phyloP scores from a whole-genome alignment of 1,140 invertebrate species.

The Drosophila novamexicana region DNA sequence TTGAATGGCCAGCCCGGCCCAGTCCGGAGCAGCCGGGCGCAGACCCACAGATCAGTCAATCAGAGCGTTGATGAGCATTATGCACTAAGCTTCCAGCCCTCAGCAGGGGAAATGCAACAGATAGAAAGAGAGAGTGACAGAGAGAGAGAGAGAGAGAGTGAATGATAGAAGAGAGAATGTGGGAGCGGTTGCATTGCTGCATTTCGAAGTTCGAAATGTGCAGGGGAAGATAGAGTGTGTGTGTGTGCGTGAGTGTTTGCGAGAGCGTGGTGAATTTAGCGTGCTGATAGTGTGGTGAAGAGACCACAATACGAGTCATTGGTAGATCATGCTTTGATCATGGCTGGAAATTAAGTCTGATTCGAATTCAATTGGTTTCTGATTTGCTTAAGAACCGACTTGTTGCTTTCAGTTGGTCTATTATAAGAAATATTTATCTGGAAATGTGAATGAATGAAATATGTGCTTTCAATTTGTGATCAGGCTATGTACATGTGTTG shows the following conservation, averaged over 20 bases:
- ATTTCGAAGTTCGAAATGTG: constrained; percentile 69
- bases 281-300: constrained; percentile 44
- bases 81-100: background rate
- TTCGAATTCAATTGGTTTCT: constrained; percentile 32
- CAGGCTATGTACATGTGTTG: too few relatives aligned
- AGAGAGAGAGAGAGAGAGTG: background rate
- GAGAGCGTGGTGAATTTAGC: constrained; percentile 27
- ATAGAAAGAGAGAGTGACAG: background rate
- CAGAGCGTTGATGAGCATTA: constrained; percentile 29
- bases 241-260: background rate
- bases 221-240: constrained; percentile 23
- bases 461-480: too few relatives aligned
- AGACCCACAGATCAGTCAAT: constrained; percentile 34
- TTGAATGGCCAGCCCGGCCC: background rate
- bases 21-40: background rate
- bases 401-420: constrained; percentile 1
- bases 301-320: constrained; percentile 22
- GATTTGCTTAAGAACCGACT: constrained; percentile 12
- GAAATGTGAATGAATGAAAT: too few relatives aligned
- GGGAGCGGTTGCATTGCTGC: constrained; percentile 1
- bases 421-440: background rate
- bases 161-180: background rate
- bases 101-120: constrained; percentile 22
- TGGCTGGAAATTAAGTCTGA: background rate
- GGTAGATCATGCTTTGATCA: constrained; percentile 20